These are phyloP conservation scores for Bubo bubo DNA, from an alignment of 2,113 vertebrate species.

Conservation along the genomic window DNA sequence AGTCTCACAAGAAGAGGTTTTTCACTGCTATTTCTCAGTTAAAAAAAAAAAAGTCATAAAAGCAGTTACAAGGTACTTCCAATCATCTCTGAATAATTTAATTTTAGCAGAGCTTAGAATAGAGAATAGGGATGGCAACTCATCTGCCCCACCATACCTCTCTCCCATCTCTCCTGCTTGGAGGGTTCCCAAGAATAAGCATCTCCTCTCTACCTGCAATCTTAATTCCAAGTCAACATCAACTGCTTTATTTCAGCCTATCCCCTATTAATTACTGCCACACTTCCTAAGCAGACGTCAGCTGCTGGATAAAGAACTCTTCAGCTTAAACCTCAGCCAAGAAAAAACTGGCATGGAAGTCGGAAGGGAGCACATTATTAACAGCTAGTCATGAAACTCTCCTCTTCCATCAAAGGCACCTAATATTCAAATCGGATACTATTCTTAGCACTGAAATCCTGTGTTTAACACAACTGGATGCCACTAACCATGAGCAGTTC, in stretches of 20 bases:
- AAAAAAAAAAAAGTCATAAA: not conserved
- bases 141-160: not conserved
- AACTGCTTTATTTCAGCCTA: accelerated
- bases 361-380: not conserved
- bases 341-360: not conserved
- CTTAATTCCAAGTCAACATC: not conserved
- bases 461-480: not conserved
- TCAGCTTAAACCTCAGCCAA: not conserved
- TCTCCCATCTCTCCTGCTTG: not conserved
- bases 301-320: not conserved
- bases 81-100: not conserved
- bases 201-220: not conserved
- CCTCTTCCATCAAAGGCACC: not conserved
- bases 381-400: not conserved
- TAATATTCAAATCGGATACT: not conserved
- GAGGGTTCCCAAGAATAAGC: not conserved
- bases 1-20: not conserved
- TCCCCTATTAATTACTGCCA: not conserved
- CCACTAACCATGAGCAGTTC: not conserved
- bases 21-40: not conserved
- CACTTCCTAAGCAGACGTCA: not conserved
- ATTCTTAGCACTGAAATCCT: not conserved
- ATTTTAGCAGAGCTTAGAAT: not conserved
- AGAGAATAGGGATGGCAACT: not conserved
- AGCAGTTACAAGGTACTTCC: not conserved